Conservation (phyloP, 2,113 vertebrate species). For the Rhinogobius similis region DNA sequence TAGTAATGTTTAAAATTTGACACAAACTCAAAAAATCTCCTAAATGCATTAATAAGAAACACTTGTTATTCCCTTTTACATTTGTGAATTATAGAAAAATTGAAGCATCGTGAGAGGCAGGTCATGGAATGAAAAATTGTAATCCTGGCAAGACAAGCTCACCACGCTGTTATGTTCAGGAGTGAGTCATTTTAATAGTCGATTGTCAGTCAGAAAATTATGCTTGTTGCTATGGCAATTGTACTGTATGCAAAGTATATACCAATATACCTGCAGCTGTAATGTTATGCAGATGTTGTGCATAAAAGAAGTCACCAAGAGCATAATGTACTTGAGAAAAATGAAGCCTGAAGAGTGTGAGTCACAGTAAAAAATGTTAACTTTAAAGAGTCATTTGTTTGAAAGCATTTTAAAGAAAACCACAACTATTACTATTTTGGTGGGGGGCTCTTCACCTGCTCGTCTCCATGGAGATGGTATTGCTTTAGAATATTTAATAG, state of each 20-base stretch:
- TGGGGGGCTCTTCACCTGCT: too few relatives aligned
- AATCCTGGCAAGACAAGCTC: neutral
- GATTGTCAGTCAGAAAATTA: neutral
- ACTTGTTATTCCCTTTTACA: neutral
- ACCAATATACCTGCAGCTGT: neutral
- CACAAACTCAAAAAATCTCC: neutral
- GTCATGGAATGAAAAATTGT: neutral
- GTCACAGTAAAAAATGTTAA: neutral
- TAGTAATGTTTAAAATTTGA: neutral
- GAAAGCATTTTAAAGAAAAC: too few relatives aligned
- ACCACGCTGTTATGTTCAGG: neutral
- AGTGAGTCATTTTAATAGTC: neutral
- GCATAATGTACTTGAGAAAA: neutral
- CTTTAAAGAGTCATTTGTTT: too few relatives aligned
- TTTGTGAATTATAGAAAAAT: neutral
- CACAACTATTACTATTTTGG: too few relatives aligned
- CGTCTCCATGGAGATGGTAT: too few relatives aligned
- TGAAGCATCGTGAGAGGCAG: neutral
- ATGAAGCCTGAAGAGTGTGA: neutral
- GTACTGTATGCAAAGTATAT: neutral
- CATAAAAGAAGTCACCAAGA: neutral
- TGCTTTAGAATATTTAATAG: too few relatives aligned
- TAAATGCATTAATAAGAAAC: neutral
- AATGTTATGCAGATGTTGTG: neutral
- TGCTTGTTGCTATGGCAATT: neutral